Conservation (phyloP, 2,797 vertebrate genomes). For the Acipenser transmontanus region DNA sequence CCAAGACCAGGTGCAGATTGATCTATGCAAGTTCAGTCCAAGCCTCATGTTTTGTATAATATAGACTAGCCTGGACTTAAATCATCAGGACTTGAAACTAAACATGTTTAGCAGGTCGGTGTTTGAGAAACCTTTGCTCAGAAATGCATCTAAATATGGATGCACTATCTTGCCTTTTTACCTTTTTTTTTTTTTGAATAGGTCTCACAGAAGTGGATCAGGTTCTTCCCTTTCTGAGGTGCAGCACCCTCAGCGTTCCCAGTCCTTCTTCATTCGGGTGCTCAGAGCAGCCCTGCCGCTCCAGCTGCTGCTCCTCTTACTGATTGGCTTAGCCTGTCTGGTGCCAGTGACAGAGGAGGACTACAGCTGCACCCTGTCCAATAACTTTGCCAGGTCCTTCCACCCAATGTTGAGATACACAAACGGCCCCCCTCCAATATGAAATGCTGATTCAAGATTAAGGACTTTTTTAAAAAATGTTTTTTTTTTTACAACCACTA, state of each 20-base stretch:
- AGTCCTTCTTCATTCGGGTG: slow-evolving; percentile 81
- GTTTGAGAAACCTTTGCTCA: too few species aligned
- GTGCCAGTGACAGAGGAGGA: slow-evolving; percentile 91
- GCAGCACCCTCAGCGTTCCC: slow-evolving; percentile 20
- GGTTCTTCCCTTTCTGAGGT: slow-evolving; percentile 91
- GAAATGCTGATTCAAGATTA: slow-evolving; percentile 31
- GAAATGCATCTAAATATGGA: too few species aligned
- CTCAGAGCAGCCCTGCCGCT: slow-evolving; percentile 85
- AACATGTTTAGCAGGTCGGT: too few species aligned
- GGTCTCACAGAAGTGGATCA: slow-evolving; percentile 76
- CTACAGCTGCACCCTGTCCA: slow-evolving; percentile 91
- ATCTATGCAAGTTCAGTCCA: too few species aligned
- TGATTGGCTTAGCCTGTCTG: slow-evolving; percentile 85
- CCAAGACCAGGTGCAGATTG: too few species aligned
- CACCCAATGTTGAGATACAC: slow-evolving; percentile 96
- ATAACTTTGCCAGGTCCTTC: slow-evolving; percentile 96
- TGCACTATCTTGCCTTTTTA: not conserved
- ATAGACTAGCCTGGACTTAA: too few species aligned
- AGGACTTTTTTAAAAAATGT: too few species aligned
- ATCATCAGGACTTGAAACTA: too few species aligned
- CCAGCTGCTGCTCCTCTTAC: slow-evolving; percentile 84
- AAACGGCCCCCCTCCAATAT: slow-evolving; percentile 93
- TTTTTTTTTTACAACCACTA: too few species aligned
- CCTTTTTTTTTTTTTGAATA: slow-evolving; percentile 31
- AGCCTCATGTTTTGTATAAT: too few species aligned